These are phyloP conservation scores for Centruroides vittatus DNA, from an alignment of 1,140 invertebrate species.

Conservation along the genomic window DNA sequence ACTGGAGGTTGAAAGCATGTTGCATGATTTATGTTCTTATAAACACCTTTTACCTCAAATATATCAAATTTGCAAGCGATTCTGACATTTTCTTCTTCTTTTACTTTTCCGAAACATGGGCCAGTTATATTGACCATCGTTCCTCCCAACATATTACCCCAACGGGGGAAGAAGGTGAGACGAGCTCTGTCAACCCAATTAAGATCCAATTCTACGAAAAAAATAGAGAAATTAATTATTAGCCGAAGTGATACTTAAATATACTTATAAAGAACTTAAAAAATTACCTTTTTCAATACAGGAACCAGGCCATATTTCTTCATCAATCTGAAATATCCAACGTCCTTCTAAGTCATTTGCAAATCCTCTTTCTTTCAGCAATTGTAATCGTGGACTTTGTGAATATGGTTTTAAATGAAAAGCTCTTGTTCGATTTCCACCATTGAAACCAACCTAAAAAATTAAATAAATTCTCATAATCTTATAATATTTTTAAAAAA, in stretches of 20 bases:
- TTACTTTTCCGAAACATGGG: constrained; percentile 51
- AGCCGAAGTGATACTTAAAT: not conserved
- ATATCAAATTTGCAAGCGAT: constrained; percentile 49
- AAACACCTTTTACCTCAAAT: constrained; percentile 23
- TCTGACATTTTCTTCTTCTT: constrained; percentile 38
- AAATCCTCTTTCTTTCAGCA: constrained; percentile 65
- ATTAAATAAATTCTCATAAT: not conserved
- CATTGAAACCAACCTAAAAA: constrained; percentile 69
- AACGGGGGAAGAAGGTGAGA: constrained; percentile 77
- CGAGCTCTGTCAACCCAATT: constrained; percentile 36
- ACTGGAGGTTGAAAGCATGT: constrained; percentile 76
- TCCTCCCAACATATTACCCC: constrained; percentile 87
- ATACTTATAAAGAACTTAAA: not conserved
- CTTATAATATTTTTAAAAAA: not conserved
- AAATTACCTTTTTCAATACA: constrained; percentile 38
- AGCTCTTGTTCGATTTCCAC: constrained; percentile 77
- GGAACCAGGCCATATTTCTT: constrained; percentile 78
- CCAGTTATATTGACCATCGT: constrained; percentile 90
- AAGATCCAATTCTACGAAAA: constrained; percentile 17
- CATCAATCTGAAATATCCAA: constrained; percentile 88
- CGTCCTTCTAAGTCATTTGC: constrained; percentile 74
- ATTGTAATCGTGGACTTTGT: constrained; percentile 63
- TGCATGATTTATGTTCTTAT: constrained; percentile 47
- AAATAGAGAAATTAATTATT: not conserved
- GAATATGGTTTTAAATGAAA: constrained; percentile 85